phyloP scores from a whole-genome alignment of 2,888 invertebrate genomes.

The Xanthorhoe designata region DNA sequence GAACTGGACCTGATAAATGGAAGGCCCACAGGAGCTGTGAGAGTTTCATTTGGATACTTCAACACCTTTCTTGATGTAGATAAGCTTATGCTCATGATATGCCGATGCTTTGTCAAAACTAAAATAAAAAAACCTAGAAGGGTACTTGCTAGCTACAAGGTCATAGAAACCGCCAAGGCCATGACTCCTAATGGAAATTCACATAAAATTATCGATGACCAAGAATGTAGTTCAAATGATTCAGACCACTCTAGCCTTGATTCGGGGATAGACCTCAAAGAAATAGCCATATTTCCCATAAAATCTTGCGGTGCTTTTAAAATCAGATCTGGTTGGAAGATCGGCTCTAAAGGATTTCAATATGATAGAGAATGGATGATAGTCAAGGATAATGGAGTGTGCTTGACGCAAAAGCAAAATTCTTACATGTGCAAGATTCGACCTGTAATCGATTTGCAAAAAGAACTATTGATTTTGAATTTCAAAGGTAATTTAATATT shows the following conservation, averaged over 20 bases:
- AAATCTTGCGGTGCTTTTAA: slow-evolving; percentile 95
- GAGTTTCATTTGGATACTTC: slow-evolving; percentile 97
- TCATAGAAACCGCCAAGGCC: slow-evolving; percentile 37
- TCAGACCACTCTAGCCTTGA: slow-evolving; percentile 42
- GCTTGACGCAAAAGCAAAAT: slow-evolving; percentile 95
- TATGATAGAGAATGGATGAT: slow-evolving; percentile 98
- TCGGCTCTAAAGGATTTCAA: slow-evolving; percentile 91
- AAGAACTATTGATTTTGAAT: slow-evolving; percentile 81
- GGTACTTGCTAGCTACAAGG: slow-evolving; percentile 41
- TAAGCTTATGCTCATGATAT: slow-evolving; percentile 89
- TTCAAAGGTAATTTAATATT: slow-evolving; percentile 82
- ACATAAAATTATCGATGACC: slow-evolving; percentile 48
- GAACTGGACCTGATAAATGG: slow-evolving; percentile 94
- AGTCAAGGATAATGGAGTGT: slow-evolving; percentile 91
- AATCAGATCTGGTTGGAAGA: slow-evolving; percentile 88
- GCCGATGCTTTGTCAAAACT: slow-evolving; percentile 88
- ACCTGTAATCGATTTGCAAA: slow-evolving; percentile 88
- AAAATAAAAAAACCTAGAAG: slow-evolving; percentile 66
- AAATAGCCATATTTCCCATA: slow-evolving; percentile 90
- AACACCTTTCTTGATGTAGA: slow-evolving; percentile 91
- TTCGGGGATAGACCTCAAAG: slow-evolving; percentile 58
- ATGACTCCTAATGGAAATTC: slow-evolving; percentile 46
- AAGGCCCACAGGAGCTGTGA: slow-evolving; percentile 95
- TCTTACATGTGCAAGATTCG: slow-evolving; percentile 91
- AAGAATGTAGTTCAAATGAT: slow-evolving; percentile 45